A percentile compares a stretch with the other conserved stretches of the same genome.
phyloP scores from a whole-genome alignment of 2,797 vertebrate genomes.

The Steatocranus sp. region DNA sequence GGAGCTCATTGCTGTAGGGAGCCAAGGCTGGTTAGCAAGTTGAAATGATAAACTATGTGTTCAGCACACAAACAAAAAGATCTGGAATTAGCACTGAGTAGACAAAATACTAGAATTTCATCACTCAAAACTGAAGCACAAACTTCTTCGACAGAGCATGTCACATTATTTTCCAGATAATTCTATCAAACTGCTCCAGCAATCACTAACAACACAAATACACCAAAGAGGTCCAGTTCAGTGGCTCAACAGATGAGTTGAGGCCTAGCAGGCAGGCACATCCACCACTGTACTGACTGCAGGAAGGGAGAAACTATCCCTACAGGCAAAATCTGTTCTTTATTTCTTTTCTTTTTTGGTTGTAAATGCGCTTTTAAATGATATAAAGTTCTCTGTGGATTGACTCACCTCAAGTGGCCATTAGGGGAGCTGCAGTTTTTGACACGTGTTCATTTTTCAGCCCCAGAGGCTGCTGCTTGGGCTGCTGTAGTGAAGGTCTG shows the following conservation, averaged over 20 bases:
- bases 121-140: background rate
- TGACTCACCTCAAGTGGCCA: background rate
- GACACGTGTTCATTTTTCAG: background rate
- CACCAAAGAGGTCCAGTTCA: background rate
- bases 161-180: fast-evolving
- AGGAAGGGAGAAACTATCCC: background rate
- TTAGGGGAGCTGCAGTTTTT: background rate
- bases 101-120: background rate
- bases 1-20: fast-evolving
- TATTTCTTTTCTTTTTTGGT: background rate
- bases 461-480: background rate
- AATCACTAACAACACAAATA: background rate
- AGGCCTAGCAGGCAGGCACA: background rate
- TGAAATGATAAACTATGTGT: background rate
- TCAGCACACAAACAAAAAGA: background rate
- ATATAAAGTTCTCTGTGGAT: background rate
- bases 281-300: background rate
- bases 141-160: background rate
- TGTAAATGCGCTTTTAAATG: background rate
- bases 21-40: background rate
- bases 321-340: background rate
- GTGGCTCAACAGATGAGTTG: background rate
- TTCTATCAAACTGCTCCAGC: background rate
- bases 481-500: background rate
- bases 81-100: background rate